phyloP scores from a whole-genome alignment of 2,797 vertebrate species.

The Lepus oiostolus region DNA sequence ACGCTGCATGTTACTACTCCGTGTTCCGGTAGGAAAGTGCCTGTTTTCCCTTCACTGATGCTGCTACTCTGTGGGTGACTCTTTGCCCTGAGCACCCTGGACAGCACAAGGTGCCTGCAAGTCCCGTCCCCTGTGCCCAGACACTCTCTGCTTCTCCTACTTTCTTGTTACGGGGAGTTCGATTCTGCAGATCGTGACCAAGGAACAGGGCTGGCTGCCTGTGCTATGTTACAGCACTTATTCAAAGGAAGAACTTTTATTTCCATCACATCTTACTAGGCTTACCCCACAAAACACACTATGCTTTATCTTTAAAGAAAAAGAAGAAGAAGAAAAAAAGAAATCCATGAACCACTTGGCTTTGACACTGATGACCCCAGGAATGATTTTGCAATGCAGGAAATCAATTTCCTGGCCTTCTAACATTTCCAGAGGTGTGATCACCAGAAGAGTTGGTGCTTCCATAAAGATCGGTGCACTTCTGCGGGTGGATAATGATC shows the following conservation, averaged over 20 bases:
- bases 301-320: constrained; percentile 64
- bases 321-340: neutral
- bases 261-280: constrained; percentile 38
- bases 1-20: neutral
- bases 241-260: neutral
- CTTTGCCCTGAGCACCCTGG: neutral
- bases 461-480: constrained; percentile 41
- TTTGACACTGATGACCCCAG: constrained; percentile 73
- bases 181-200: neutral
- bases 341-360: constrained; percentile 57
- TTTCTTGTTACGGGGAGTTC: constrained; percentile 33
- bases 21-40: neutral
- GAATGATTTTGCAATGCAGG: constrained; percentile 70
- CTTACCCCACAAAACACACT: constrained; percentile 60
- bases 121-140: accelerated
- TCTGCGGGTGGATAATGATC: constrained; percentile 21
- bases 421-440: constrained; percentile 59
- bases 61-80: neutral
- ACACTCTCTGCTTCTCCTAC: neutral
- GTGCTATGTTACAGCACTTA: constrained; percentile 32
- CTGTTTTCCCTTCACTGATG: neutral
- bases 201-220: neutral
- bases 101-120: neutral
- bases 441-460: constrained; percentile 69
- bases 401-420: constrained; percentile 81